A percentile compares a stretch with the other conserved stretches of the same genome.
phyloP scores from a whole-genome alignment of 2,797 vertebrate species.

The Danio jaintianensis region DNA sequence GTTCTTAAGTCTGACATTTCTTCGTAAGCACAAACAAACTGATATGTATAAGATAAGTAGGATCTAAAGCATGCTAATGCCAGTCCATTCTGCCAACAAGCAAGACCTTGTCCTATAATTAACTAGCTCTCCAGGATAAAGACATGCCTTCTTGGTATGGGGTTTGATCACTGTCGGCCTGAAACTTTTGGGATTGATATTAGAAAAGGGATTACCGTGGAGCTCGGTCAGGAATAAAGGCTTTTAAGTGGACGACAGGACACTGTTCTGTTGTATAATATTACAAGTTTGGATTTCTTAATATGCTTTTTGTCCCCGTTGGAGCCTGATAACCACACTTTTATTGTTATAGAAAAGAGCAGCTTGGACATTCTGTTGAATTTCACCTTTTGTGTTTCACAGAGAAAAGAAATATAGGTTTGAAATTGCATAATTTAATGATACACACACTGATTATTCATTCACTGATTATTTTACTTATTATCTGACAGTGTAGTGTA shows the following conservation, averaged over 20 bases:
- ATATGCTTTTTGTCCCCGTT: neutral
- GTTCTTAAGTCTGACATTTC: neutral
- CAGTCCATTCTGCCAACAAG: too few relatives aligned
- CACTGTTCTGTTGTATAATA: neutral
- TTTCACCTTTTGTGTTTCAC: neutral
- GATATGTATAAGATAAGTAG: neutral
- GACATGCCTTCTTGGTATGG: neutral
- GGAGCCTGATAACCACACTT: neutral
- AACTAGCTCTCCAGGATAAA: neutral
- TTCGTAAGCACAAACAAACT: neutral
- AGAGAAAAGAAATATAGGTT: neutral
- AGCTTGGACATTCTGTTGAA: neutral
- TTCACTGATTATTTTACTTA: neutral
- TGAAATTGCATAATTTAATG: neutral
- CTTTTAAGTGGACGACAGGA: neutral
- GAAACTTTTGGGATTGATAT: neutral
- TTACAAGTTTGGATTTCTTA: neutral
- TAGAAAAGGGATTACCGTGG: neutral
- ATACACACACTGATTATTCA: neutral
- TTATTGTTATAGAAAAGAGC: neutral
- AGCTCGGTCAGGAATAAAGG: neutral
- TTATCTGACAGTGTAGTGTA: too few relatives aligned
- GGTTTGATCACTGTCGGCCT: neutral
- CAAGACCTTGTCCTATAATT: neutral
- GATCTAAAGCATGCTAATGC: neutral